Base-by-base conservation (phyloP, 1,140 invertebrate species). In the Homalodisca vitripennis region DNA sequence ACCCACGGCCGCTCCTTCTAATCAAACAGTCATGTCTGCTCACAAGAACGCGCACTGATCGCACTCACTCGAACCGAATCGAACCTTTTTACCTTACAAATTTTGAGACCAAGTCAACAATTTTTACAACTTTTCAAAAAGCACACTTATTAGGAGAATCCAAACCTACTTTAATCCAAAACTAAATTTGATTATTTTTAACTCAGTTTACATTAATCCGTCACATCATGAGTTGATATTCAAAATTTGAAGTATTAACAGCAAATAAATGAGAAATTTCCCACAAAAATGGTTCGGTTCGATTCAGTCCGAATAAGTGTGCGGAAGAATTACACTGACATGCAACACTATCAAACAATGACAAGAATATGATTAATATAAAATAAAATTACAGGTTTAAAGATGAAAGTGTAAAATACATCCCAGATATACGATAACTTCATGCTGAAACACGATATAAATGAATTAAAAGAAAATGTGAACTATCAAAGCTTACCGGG, bases 1-100 rank as follows among this genome's bases (percentile, higher is more conserved):
- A 77, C 70, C 53, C 70, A 76, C 17, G 63, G 64, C 27, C 69
- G 69, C 67, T 74, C 71, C 41, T 67, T 72, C 71, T 72, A 29
- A 29, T 22, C 30, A 69, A 68, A 47, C 65, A 63, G 24, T 63
- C 22, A 29, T 10, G 6, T 41, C 17, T 10, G 34, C 34, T 17
- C 34, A 17, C 17, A 17, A 6, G 17, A 6, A 41, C 34, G 17
- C 6, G 6, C 34, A 6, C 6, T 10, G 34, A 26, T 10, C 55
- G 27, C 55, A 60, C 2, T 22, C 24, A 2, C 3, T 27, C 27
- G 55, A 24, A 60, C 55, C 27, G 55, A 60, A 60, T 60, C 55
- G 55, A 60, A 60, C 55, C 55, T 10, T 51, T 51, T 51, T 41
- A 41, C 22, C 22, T 51, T 51, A 51, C 48, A 6, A 22, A 60